phyloP scores from a whole-genome alignment of 2,797 vertebrate genomes.

The Ammospiza maritima region DNA sequence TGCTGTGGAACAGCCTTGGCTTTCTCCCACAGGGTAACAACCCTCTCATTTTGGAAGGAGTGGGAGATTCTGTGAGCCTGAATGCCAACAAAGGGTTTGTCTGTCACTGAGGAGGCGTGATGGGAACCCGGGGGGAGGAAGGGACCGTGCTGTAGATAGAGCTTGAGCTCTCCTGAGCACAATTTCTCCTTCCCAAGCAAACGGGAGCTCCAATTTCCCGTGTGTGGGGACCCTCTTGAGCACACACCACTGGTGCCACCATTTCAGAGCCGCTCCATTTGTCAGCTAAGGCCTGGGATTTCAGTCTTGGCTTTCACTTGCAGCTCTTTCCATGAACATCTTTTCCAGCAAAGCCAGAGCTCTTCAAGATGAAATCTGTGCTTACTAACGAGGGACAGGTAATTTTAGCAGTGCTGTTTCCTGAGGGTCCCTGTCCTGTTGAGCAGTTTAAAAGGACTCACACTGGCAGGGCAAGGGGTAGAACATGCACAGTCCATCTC shows the following conservation, averaged over 20 bases:
- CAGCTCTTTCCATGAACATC: not conserved
- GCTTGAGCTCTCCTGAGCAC: not conserved
- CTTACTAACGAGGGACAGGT: not conserved
- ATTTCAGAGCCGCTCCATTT: not conserved
- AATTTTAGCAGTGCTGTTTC: not conserved
- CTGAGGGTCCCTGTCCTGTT: not conserved
- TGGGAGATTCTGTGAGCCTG: constrained; percentile 29
- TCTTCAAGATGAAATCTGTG: not conserved
- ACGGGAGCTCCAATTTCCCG: not conserved
- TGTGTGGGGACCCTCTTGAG: not conserved
- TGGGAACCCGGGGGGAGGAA: not conserved
- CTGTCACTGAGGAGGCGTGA: constrained; percentile 18
- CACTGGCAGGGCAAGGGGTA: not conserved
- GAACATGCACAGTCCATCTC: not conserved
- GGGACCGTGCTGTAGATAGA: fast-evolving
- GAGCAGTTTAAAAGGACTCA: not conserved
- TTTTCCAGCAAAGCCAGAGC: not conserved
- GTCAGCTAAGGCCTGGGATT: not conserved
- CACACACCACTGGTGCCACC: not conserved
- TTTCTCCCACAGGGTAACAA: not conserved
- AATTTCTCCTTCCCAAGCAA: not conserved
- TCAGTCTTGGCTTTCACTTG: not conserved
- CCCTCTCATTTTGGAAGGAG: constrained; percentile 7
- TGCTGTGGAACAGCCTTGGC: not conserved
- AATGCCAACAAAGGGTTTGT: constrained; percentile 11